Conservation (phyloP, 1,140 invertebrate species). For the Eueides isabella region DNA sequence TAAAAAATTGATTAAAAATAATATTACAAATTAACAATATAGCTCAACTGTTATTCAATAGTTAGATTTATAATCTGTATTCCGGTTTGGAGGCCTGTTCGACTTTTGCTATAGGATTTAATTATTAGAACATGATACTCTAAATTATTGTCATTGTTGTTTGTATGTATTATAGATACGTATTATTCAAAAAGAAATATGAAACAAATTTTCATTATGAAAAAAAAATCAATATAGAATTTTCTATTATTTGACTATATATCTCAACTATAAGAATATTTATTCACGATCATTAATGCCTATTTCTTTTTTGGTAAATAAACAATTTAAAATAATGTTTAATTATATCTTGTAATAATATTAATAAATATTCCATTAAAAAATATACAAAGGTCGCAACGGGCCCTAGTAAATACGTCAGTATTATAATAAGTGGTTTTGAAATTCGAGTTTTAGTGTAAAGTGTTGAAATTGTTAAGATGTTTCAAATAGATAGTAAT, state of each 20-base stretch:
- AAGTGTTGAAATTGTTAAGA: constrained; percentile 65
- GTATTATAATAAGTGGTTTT: constrained; percentile 67
- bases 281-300: too few species aligned
- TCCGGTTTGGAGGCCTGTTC: constrained; percentile 44
- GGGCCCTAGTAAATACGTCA: constrained; percentile 48
- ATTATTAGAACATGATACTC: neutral
- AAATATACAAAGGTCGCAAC: neutral
- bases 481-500: constrained; percentile 62
- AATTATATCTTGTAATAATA: too few species aligned
- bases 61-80: constrained; percentile 55
- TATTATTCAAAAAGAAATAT: too few species aligned
- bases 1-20: constrained; percentile 29
- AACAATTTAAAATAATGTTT: too few species aligned
- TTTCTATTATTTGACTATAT: too few species aligned
- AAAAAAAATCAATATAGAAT: too few species aligned
- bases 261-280: too few species aligned
- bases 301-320: too few species aligned
- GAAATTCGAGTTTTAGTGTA: constrained; percentile 57
- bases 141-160: neutral
- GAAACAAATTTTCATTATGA: too few species aligned
- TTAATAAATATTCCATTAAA: too few species aligned
- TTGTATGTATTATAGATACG: too few species aligned
- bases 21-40: constrained; percentile 22
- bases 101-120: neutral
- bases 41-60: constrained; percentile 39